phyloP scores from a whole-genome alignment of 2,797 vertebrate species.

The Erpetoichthys calabaricus region DNA sequence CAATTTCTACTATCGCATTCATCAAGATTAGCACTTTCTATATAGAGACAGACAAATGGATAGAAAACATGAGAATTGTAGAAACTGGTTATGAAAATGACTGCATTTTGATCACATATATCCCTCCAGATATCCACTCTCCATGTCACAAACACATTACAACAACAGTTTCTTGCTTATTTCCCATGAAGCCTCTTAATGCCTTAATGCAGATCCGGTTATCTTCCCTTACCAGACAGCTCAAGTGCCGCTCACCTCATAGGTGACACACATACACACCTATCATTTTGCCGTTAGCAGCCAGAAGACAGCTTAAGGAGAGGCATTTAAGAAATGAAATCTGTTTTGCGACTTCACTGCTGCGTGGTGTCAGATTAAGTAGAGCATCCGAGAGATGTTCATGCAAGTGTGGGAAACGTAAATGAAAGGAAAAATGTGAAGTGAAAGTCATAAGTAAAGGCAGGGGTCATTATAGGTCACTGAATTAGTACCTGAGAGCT shows the following conservation, averaged over 20 bases:
- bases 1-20: too few species aligned
- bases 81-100: too few species aligned
- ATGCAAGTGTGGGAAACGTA: constrained; percentile 34
- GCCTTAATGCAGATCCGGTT: constrained; percentile 8
- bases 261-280: background rate
- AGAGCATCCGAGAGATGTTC: constrained; percentile 21
- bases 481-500: too few species aligned
- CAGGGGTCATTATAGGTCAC: too few species aligned
- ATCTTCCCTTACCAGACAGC: too few species aligned
- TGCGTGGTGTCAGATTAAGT: constrained; percentile 16
- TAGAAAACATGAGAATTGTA: too few species aligned
- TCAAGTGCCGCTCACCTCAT: too few species aligned
- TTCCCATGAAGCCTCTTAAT: constrained; percentile 21
- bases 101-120: too few species aligned
- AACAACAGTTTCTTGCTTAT: constrained; percentile 4
- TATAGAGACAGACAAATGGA: too few species aligned
- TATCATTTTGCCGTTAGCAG: constrained; percentile 30
- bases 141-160: constrained; percentile 8
- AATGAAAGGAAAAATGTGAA: constrained; percentile 26
- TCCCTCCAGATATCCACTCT: constrained; percentile 8
- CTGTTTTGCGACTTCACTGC: background rate
- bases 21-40: too few species aligned
- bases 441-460: too few species aligned
- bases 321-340: constrained; percentile 17
- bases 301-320: constrained; percentile 28